These are phyloP conservation scores for Lymantria monacha DNA, from an alignment of 2,888 invertebrate genomes.

Conservation along the genomic window DNA sequence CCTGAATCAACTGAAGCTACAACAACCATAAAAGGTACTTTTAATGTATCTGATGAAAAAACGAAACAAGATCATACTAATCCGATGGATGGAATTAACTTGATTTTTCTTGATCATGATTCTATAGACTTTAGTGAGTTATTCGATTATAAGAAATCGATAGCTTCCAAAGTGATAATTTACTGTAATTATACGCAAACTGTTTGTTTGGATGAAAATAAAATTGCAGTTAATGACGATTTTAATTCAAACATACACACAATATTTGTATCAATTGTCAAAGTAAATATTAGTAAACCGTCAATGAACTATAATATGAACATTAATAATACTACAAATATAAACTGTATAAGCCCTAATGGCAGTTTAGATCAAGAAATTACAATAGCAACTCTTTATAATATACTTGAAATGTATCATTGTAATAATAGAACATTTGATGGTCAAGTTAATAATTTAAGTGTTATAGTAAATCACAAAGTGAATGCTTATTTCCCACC, in stretches of 20 bases:
- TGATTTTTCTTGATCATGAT: neutral
- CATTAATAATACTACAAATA: neutral
- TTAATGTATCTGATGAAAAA: no score
- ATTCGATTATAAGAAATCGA: neutral
- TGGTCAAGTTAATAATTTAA: neutral
- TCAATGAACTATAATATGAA: neutral
- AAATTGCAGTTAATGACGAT: neutral
- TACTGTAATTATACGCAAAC: neutral
- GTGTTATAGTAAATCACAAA: neutral
- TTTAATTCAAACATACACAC: neutral
- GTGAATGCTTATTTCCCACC: neutral
- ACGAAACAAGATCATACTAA: neutral
- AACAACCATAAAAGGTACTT: neutral
- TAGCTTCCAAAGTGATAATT: neutral
- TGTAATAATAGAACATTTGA: neutral
- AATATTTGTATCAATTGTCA: neutral
- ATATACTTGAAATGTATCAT: neutral
- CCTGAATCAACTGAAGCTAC: neutral
- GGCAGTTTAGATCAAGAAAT: neutral
- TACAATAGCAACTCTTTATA: neutral
- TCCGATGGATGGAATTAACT: neutral
- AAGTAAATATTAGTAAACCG: neutral
- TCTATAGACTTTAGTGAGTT: neutral
- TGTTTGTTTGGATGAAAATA: neutral
- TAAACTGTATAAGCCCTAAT: slow-evolving; percentile 1